Evolutionary conservation across 2,888 invertebrate genomes (phyloP), one percentile per base, ranked within the genome.

Genomic region (Camptogramma bilineatum): DNA sequence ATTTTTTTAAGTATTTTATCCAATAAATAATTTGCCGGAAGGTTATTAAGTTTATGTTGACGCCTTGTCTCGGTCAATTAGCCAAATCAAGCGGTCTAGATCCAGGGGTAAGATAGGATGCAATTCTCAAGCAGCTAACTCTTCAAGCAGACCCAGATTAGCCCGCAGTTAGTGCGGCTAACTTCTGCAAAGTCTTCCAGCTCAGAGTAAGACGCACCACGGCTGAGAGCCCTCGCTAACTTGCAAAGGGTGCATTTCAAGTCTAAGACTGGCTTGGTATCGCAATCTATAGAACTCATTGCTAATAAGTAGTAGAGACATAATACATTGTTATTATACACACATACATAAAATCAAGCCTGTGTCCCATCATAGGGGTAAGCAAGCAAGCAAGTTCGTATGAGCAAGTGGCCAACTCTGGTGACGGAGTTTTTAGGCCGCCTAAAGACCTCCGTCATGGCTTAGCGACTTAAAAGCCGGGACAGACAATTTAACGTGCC

Each of bases 141-240:
- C 54, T 59, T 56, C 46, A 53, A 59, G 62, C 52, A 46, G 44
- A 31, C 55, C 17, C 46, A 62, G 62, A 52, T 55, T 52, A 62
- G 34, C 9, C 16, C 7, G 18, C 19, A 62, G 62, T 52, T 52
- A 39, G 56, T n/a, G n/a, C 1, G 17, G 55, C 9, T 55, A 61
- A 61, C 61, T 61, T 61, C 18, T 44, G 2, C 62, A 34, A 52
- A 48, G 61, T 61, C 53, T 53, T 52, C 16, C 19, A 24, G 18
- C 53, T 52, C 17, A 42, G 52, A 57, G 56, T 56, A 57, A 46
- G 18, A 56, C 21, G 48, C 31, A 48, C 19, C 21, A 31, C 34
- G 16, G 31, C 16, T 3, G 47, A 34, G 31, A 34, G 34, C 47
- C 34, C 16, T 48, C 18, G 10, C 13, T 5, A 28, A 46, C 54